These are phyloP conservation scores for Gobio gobio DNA, from an alignment of 2,113 vertebrate species.

Conservation along the genomic window DNA sequence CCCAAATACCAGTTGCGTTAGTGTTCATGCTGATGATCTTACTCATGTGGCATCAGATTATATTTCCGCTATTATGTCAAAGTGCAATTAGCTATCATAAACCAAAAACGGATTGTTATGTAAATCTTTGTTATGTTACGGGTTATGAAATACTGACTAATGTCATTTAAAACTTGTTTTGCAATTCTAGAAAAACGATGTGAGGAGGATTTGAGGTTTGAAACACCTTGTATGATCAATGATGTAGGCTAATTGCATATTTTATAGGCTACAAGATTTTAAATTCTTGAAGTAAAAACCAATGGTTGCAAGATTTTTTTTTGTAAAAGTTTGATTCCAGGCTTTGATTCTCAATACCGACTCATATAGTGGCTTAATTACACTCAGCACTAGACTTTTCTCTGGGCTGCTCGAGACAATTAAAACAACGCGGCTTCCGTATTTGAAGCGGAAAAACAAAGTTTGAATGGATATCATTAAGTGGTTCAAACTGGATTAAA, in stretches of 20 bases:
- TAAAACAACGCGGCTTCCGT: background rate
- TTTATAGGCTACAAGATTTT: background rate
- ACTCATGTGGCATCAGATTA: conserved; percentile 72
- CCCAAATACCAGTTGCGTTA: conserved; percentile 71
- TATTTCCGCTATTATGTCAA: conserved; percentile 38
- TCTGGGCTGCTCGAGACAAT: background rate
- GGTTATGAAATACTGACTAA: background rate
- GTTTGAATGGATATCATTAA: background rate
- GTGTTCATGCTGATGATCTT: conserved; percentile 59
- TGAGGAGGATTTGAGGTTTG: background rate
- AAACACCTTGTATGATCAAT: background rate
- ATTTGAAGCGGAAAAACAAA: background rate
- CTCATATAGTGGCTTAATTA: too few relatives aligned
- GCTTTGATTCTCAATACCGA: background rate
- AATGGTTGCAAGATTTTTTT: background rate
- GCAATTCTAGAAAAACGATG: background rate
- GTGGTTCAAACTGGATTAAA: background rate
- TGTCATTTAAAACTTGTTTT: background rate
- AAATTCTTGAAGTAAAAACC: background rate
- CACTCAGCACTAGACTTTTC: background rate
- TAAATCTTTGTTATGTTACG: background rate
- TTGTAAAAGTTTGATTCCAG: background rate
- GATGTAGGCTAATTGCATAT: background rate
- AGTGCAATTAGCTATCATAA: conserved; percentile 12
- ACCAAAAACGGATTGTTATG: background rate